Evolutionary conservation across 2,888 invertebrate species (phyloP).

Genomic region (Nemapogon koenigi): DNA sequence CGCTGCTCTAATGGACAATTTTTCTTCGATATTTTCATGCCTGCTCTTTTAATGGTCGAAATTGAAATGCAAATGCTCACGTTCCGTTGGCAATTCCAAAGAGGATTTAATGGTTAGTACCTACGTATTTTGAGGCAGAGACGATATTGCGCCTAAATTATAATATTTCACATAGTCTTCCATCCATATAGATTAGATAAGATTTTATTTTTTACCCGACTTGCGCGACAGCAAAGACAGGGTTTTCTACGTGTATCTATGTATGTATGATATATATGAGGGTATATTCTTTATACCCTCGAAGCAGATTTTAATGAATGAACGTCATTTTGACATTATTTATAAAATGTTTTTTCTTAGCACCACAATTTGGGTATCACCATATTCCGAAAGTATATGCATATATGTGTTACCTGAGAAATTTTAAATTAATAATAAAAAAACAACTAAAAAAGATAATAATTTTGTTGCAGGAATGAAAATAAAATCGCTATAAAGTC

Average conservation of each 20-base stretch:
- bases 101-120: constrained; percentile 11
- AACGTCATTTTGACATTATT: too few species aligned
- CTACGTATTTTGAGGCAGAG: background rate
- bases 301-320: too few species aligned
- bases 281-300: too few species aligned
- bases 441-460: background rate
- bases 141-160: background rate
- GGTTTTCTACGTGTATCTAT: too few species aligned
- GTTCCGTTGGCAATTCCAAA: constrained; percentile 15
- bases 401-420: background rate
- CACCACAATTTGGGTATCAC: too few species aligned
- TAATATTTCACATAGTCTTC: background rate
- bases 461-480: background rate
- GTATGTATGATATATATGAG: too few species aligned
- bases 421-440: background rate
- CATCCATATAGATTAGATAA: background rate
- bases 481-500: background rate
- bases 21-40: constrained; percentile 27
- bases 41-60: constrained; percentile 25
- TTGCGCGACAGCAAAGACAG: too few species aligned
- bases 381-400: too few species aligned
- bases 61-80: constrained; percentile 30
- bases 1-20: constrained; percentile 25
- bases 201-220: too few species aligned
- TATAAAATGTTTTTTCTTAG: too few species aligned